Evolutionary conservation across 1,140 invertebrate genomes (phyloP), one percentile per base, ranked within the genome.

Genomic region (Antheraea mylitta): DNA sequence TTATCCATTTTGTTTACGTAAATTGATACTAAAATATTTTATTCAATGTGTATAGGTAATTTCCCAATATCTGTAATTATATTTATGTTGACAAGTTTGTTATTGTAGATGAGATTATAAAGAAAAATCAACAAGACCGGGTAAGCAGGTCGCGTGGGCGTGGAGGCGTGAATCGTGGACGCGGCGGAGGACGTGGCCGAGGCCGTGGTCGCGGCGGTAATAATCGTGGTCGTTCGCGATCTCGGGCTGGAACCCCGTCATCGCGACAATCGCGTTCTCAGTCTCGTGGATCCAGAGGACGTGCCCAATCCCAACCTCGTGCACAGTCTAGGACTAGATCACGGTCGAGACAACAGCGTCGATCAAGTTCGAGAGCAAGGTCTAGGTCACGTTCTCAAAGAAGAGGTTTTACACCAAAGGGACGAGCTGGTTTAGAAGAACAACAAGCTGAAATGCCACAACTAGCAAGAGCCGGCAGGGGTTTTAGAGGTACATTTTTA

Each of bases 61-160:
- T 42, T 42, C 7, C 7, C 38, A 7, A 42, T 42, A 42, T 42
- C 7, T 8, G 7, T 42, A 7, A 42, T 42, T 11, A 53, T 16
- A 53, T 16, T 16, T 30, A 30, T 30, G 11, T 61, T 61, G 4
- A 61, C 3, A 30, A 38, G 18, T 58, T 67, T 58, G 70, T 68
- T 59, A 74, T 80, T 83, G 67, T 69, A 91, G 89, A 91, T 80
- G 89, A 91, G 6, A 91, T 89, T 16, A 91, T 89, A 60, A 79
- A 89, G 76, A 79, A 90, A 66, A 89, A 85, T 63, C 71, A 77
- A 72, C 71, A 79, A 68, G 68, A 72, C 64, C 79, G 87, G 69
- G 74, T 76, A 18, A 86, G 82, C 66, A 79, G 86, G 69, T 78
- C 80, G 65, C 82, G 88, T 10, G 86, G 87, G 7, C 75, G 87